Percentiles rank a stretch among this genome's conserved stretches.
Evolutionary conservation across 2,113 vertebrate genomes (phyloP).

Genomic region (Halichoeres trimaculatus): DNA sequence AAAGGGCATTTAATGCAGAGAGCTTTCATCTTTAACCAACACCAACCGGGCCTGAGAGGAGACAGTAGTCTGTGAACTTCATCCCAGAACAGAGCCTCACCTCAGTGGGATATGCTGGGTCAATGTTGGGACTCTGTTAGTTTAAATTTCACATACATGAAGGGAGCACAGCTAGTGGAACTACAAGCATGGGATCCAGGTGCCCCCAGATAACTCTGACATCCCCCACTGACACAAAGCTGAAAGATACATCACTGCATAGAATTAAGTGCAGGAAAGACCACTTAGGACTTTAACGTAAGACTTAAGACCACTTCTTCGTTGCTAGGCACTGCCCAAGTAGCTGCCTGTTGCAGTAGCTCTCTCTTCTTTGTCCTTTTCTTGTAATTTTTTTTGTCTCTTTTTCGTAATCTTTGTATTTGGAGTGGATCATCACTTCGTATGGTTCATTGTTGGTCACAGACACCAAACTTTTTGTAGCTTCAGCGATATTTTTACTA

Average conservation of each 20-base stretch:
- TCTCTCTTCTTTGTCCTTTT: too few relatives aligned
- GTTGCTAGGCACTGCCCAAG: too few relatives aligned
- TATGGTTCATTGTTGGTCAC: too few relatives aligned
- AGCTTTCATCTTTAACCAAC: conserved; percentile 33
- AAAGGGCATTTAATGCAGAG: conserved; percentile 34
- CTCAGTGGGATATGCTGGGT: conserved; percentile 2
- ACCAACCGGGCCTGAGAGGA: conserved; percentile 28
- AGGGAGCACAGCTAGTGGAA: conserved; percentile 21
- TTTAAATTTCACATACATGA: conserved; percentile 46
- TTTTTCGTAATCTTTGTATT: too few relatives aligned
- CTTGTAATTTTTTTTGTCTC: too few relatives aligned
- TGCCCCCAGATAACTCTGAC: conserved; percentile 15
- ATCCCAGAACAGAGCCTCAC: conserved; percentile 28
- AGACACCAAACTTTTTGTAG: too few relatives aligned
- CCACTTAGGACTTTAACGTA: too few relatives aligned
- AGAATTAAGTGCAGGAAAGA: conserved; percentile 1
- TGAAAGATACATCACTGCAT: neutral
- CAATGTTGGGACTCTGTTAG: conserved; percentile 26
- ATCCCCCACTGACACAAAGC: conserved; percentile 14
- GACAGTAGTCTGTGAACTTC: conserved; percentile 19
- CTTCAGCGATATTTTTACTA: too few relatives aligned
- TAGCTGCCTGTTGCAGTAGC: too few relatives aligned
- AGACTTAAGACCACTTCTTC: too few relatives aligned
- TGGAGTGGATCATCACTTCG: too few relatives aligned
- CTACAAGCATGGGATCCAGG: conserved; percentile 15